These are phyloP conservation scores for Protophormia terraenovae DNA, from an alignment of 2,888 invertebrate species.

Conservation along the genomic window DNA sequence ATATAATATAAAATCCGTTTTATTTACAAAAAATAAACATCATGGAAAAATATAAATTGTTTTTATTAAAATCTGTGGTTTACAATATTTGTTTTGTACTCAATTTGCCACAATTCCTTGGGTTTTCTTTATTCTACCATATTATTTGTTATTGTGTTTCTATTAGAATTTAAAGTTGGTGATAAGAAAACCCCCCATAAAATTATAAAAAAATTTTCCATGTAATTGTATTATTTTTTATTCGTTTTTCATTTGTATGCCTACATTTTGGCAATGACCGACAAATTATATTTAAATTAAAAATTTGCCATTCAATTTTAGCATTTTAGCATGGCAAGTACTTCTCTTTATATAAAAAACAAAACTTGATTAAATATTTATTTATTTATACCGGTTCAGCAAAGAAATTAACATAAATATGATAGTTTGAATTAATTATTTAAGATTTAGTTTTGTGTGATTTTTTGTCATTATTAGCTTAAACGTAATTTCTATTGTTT, in stretches of 20 bases:
- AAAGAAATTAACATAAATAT: slow-evolving; percentile 33
- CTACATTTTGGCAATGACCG: slow-evolving; percentile 47
- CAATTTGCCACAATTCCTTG: too few relatives aligned
- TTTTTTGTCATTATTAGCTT: too few relatives aligned
- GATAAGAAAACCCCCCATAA: neutral
- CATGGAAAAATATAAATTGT: too few relatives aligned
- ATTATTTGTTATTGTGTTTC: too few relatives aligned
- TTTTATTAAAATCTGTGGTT: too few relatives aligned
- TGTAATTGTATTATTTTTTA: neutral
- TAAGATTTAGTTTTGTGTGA: neutral
- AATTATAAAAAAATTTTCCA: slow-evolving; percentile 18
- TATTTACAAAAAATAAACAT: too few relatives aligned
- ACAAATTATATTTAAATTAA: slow-evolving; percentile 28
- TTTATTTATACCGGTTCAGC: slow-evolving; percentile 13
- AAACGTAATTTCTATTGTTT: slow-evolving; percentile 1
- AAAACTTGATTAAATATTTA: neutral
- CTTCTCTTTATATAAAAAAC: neutral
- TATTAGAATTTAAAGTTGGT: neutral
- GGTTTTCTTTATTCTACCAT: too few relatives aligned
- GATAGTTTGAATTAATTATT: slow-evolving; percentile 17
- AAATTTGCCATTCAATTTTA: slow-evolving; percentile 14
- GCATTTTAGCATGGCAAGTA: neutral
- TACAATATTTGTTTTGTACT: too few relatives aligned
- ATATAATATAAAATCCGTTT: too few relatives aligned
- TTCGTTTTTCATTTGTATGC: neutral